Conservation (phyloP, 2,888 invertebrate species). For the Ferrisia virgata region DNA sequence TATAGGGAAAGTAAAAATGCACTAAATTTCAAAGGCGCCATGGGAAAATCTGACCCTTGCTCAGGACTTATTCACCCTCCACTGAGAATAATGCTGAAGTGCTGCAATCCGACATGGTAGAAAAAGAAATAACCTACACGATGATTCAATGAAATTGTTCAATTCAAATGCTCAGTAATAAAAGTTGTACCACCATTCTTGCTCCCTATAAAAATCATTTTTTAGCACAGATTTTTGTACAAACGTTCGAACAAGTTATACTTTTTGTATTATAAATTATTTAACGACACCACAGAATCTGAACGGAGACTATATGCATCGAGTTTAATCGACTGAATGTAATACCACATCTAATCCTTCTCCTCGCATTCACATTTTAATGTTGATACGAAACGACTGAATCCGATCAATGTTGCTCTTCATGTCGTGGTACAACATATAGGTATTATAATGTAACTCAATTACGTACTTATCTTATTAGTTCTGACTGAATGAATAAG, state of each 20-base stretch:
- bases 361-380: not conserved
- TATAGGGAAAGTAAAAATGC: too few species aligned
- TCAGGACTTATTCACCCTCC: too few species aligned
- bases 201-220: not conserved
- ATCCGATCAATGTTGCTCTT: not conserved
- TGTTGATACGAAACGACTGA: not conserved
- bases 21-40: too few species aligned
- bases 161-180: not conserved
- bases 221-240: not conserved
- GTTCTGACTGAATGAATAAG: not conserved
- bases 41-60: too few species aligned
- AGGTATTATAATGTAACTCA: not conserved
- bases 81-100: too few species aligned
- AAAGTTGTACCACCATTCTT: not conserved
- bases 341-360: not conserved
- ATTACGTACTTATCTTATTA: not conserved
- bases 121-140: too few species aligned
- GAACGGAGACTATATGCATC: not conserved
- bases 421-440: not conserved
- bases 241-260: not conserved
- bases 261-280: not conserved
- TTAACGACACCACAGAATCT: not conserved
- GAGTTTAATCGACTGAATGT: not conserved
- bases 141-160: too few species aligned
- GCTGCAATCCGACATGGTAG: too few species aligned